Evolutionary conservation across 1,140 invertebrate genomes (phyloP), one percentile per base, ranked within the genome.

Genomic region (Teleogryllus occipitalis): DNA sequence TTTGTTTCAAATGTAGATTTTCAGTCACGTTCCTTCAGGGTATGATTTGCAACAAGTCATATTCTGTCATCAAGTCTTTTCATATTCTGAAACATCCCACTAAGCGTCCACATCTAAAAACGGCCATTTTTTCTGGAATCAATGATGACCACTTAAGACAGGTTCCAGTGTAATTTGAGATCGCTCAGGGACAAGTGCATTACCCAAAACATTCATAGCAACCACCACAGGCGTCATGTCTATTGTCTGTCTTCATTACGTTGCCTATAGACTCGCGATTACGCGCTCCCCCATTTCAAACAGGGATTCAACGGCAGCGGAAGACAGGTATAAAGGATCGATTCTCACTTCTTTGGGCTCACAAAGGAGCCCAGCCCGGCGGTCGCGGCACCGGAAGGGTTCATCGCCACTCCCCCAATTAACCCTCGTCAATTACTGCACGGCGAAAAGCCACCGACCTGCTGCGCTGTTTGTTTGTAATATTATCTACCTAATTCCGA

Each of bases 261-360:
- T 39, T 39, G 18, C 10, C 54, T 10, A 18, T 18, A 65, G 10
- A 65, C 54, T 65, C 18, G 10, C 54, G 54, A 65, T 65, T 65
- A 65, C 54, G 0, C 54, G 18, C 54, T 18, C 18, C 2, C 54
- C 54, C 10, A 65, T 10, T 65, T 65, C 54, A 65, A 65, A 65
- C 54, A 65, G 54, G 54, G 7, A 65, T 65, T 39, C 54, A 65
- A 10, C 10, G 54, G 54, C 54, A 7, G 54, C 54, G 10, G 18
- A 18, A 65, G 54, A 65, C 54, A 65, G 54, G 54, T 65, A 65
- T 65, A 65, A 65, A 65, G 54, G 54, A 65, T 65, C 54, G 54
- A 65, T 65, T 65, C 54, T 18, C 54, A 65, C 54, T 65, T 65
- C 54, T 65, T 65, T 18, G 18, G 7, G 18, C 54, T 14, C 54